Percentiles rank a stretch among this genome's conserved stretches.
Conservation (phyloP, 2,888 invertebrate species). For the Epirrhoe alternata region DNA sequence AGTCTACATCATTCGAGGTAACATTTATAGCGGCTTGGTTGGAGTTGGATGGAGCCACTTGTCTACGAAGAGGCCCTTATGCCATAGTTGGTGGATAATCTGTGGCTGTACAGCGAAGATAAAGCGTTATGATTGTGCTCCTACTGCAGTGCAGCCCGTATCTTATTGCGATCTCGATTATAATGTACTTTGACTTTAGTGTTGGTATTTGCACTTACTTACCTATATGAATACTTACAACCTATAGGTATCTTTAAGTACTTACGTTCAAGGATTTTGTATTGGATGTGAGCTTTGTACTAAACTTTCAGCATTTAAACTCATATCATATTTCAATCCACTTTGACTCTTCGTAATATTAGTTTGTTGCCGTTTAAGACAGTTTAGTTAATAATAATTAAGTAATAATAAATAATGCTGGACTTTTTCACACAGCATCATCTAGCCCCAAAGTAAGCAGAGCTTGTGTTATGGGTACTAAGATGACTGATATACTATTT, state of each 20-base stretch:
- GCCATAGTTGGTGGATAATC: constrained; percentile 11
- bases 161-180: constrained; percentile 30
- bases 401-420: too few relatives aligned
- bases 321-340: neutral
- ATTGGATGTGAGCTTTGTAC: neutral
- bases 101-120: constrained; percentile 30
- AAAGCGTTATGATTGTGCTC: constrained; percentile 30
- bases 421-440: too few relatives aligned
- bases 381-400: too few relatives aligned
- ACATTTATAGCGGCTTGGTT: neutral
- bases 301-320: neutral
- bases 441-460: too few relatives aligned
- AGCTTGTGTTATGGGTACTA: too few relatives aligned
- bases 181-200: constrained; percentile 19
- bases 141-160: constrained; percentile 19
- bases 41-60: neutral
- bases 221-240: neutral
- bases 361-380: too few relatives aligned
- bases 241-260: neutral
- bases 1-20: neutral
- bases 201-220: constrained; percentile 21
- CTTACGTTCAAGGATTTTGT: neutral
- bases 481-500: too few relatives aligned
- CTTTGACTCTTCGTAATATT: neutral
- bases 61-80: neutral